phyloP scores from a whole-genome alignment of 2,113 vertebrate genomes.

The Macrotis lagotis region DNA sequence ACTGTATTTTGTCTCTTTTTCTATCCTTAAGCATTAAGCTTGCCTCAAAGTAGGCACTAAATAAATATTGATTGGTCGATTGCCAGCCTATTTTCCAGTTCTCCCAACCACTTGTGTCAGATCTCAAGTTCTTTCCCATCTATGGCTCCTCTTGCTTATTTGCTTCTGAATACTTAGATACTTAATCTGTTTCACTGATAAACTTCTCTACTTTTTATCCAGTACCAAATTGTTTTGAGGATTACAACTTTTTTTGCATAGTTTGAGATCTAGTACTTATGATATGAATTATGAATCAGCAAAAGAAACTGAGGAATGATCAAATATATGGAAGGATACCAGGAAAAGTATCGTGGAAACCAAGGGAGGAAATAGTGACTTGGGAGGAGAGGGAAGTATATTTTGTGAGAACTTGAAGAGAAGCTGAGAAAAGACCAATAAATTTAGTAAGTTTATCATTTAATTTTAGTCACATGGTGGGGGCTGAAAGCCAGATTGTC shows the following conservation, averaged over 20 bases:
- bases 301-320: background rate
- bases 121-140: background rate
- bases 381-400: background rate
- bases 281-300: too few species aligned
- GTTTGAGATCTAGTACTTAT: background rate
- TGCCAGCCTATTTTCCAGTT: background rate
- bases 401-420: background rate
- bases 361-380: background rate
- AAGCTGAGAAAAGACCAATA: background rate
- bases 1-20: background rate
- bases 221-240: background rate
- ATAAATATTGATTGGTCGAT: background rate
- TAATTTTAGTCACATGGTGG: background rate
- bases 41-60: background rate
- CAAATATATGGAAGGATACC: background rate
- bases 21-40: background rate
- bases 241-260: background rate
- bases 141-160: too few species aligned
- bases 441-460: background rate
- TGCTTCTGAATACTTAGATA: background rate
- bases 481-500: background rate
- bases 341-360: background rate
- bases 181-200: background rate
- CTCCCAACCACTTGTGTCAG: background rate
- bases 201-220: background rate